Percentiles rank a stretch among this genome's conserved stretches.
These are phyloP conservation scores for Zele albiditarsus DNA, from an alignment of 2,888 invertebrate genomes.

Conservation along the genomic window DNA sequence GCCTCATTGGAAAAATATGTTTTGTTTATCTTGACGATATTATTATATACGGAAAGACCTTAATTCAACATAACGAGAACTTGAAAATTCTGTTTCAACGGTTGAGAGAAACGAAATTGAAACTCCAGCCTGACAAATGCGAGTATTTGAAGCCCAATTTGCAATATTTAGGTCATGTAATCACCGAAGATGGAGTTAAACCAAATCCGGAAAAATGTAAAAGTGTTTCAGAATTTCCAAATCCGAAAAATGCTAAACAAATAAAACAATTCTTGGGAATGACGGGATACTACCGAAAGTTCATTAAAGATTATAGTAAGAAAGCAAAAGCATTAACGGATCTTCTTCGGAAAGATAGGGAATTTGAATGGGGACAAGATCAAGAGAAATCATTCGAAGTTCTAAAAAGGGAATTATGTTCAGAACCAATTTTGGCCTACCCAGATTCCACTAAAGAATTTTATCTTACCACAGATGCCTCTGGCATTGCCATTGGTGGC, in stretches of 20 bases:
- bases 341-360: slow-evolving; percentile 9
- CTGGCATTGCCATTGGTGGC: slow-evolving; percentile 6
- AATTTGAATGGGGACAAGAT: neutral
- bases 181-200: slow-evolving; percentile 47
- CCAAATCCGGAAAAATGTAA: slow-evolving; percentile 50
- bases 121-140: slow-evolving; percentile 48
- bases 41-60: slow-evolving; percentile 43
- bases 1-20: slow-evolving; percentile 34
- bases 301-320: slow-evolving; percentile 49
- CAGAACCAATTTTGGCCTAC: slow-evolving; percentile 23
- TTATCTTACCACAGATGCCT: slow-evolving; percentile 18
- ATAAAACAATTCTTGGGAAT: slow-evolving; percentile 52
- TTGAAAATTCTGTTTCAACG: slow-evolving; percentile 31
- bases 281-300: slow-evolving; percentile 52
- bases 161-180: slow-evolving; percentile 49
- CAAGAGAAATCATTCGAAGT: neutral
- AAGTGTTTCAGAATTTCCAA: slow-evolving; percentile 49
- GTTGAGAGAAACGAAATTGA: slow-evolving; percentile 32
- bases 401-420: slow-evolving; percentile 14
- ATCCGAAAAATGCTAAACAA: slow-evolving; percentile 48
- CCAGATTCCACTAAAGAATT: slow-evolving; percentile 7
- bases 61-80: slow-evolving; percentile 45
- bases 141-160: slow-evolving; percentile 43
- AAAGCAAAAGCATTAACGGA: slow-evolving; percentile 33
- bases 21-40: slow-evolving; percentile 51